phyloP scores from a whole-genome alignment of 2,113 vertebrate species.

The Chinchilla lanigera region DNA sequence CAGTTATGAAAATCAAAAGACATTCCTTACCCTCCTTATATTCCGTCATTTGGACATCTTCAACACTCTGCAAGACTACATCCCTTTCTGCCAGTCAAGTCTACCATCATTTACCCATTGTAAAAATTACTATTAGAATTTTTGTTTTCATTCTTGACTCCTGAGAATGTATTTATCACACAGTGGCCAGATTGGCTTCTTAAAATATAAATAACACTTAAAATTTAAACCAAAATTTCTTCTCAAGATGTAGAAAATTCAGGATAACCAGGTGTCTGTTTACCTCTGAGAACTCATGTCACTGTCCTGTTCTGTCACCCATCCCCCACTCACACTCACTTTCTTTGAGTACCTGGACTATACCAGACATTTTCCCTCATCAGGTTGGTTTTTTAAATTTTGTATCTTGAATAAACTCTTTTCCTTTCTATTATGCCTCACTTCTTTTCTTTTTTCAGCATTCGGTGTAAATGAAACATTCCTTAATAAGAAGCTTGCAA shows the following conservation, averaged over 20 bases:
- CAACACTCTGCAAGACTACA: not conserved
- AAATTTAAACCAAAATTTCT: not conserved
- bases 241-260: not conserved
- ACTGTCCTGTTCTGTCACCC: fast-evolving
- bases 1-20: not conserved
- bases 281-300: not conserved
- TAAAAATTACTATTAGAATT: not conserved
- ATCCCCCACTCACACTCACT: fast-evolving
- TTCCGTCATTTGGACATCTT: not conserved
- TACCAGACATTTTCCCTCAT: not conserved
- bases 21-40: not conserved
- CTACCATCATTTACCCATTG: not conserved
- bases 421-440: not conserved
- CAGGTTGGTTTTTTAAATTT: not conserved
- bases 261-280: not conserved
- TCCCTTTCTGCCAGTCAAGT: not conserved
- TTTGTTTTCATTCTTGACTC: not conserved
- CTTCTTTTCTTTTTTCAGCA: not conserved
- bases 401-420: not conserved
- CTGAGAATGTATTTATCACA: not conserved
- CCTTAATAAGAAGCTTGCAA: not conserved
- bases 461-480: not conserved
- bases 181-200: not conserved
- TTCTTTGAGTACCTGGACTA: not conserved
- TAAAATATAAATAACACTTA: not conserved